Base-by-base conservation (phyloP, 2,888 invertebrate species). In the Dusona sp. region DNA sequence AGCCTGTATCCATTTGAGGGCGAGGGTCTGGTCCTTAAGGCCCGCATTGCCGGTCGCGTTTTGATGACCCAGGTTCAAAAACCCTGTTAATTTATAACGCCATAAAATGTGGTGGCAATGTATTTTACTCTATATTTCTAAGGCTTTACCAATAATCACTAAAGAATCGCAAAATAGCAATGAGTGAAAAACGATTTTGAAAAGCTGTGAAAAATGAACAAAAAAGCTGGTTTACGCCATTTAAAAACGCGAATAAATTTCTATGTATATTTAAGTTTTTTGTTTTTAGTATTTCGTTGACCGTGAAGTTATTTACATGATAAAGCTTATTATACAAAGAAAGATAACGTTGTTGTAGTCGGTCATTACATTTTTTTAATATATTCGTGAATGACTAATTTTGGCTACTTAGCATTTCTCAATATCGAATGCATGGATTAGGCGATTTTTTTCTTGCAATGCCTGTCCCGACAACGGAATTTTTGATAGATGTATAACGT, bases 41-140 rank as follows among this genome's bases (percentile, higher is more conserved):
- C 86, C 87, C 16, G 84, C 84, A 61, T 88, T 88, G n/a, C 85
- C 87, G 16, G 81, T 85, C 6, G 79, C 79, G 67, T 88, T 86
- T 7, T 73, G 75, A 38, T 78, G 78, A 42, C 68, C 51, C n/a
- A 88, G 25, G 7, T 70, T 67, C 61, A 87, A 61, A n/a, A 86
- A 88, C 22, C 88, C 87, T 77, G 29, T 16, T 25, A 16, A 61
- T 29, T 29, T 3, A 57, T 25, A 25, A 57, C 3, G 1, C 3
- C 13, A 57, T 25, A 13, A 29, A 25, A 57, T 25, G 0, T 11
- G 1, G 42, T 1, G 11, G 42, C 11, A 11, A 38, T 42, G 9
- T 42, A 42, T 42, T 11, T 2, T 42, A 11, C 42, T 42, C 42
- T 9, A 42, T 42, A 11, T 42, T 42, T 42, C 11, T 42, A 11